phyloP scores from a whole-genome alignment of 2,888 invertebrate genomes.

The Lasiommata megera region DNA sequence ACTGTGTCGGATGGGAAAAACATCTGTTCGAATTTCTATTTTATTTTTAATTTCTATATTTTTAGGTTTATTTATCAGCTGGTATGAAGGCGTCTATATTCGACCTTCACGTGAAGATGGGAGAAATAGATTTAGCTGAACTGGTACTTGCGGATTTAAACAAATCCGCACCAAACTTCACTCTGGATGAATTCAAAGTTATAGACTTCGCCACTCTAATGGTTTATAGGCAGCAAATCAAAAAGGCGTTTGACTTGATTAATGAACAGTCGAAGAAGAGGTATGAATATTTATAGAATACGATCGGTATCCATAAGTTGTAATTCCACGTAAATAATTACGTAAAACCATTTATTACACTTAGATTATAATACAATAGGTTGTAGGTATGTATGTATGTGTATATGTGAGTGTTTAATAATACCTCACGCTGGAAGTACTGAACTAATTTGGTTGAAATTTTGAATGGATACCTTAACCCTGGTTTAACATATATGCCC shows the following conservation, averaged over 20 bases:
- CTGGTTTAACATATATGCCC: no score
- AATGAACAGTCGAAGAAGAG: constrained; percentile 69
- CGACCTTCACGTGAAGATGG: constrained; percentile 80
- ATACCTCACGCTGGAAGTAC: no score
- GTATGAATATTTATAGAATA: constrained; percentile 38
- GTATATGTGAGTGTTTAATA: no score
- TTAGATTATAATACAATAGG: no score
- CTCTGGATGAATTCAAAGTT: constrained; percentile 84
- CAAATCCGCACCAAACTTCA: constrained; percentile 75
- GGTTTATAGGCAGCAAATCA: constrained; percentile 67
- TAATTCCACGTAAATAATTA: no score
- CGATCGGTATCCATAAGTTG: not conserved
- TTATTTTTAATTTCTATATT: no score
- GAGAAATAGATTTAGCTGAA: constrained; percentile 79
- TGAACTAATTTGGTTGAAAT: no score
- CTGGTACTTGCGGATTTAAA: constrained; percentile 75
- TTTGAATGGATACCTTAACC: no score
- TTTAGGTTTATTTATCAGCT: constrained; percentile 77
- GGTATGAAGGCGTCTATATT: constrained; percentile 86
- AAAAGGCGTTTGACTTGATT: constrained; percentile 72
- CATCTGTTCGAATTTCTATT: no score
- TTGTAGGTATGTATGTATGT: no score
- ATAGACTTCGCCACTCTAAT: constrained; percentile 83
- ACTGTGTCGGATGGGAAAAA: no score
- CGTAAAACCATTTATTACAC: no score